phyloP scores from a whole-genome alignment of 2,888 invertebrate genomes.

The Troides aeacus region DNA sequence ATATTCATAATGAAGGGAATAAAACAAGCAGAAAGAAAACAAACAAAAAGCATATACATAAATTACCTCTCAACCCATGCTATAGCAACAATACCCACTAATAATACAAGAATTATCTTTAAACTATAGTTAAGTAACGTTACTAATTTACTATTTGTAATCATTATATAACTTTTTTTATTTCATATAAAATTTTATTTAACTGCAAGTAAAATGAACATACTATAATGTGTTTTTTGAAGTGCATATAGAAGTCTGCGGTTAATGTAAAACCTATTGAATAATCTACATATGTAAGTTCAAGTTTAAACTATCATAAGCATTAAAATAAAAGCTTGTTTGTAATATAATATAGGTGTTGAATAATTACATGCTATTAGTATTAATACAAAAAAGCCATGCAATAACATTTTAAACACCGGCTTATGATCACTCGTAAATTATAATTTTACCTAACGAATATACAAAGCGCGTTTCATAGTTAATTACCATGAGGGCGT shows the following conservation, averaged over 20 bases:
- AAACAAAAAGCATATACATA: slow-evolving; percentile 24
- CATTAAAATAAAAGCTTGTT: not conserved
- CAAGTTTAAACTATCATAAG: too few species aligned
- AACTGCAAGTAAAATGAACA: too few species aligned
- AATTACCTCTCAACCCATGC: not conserved
- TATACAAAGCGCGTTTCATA: not conserved
- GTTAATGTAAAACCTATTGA: too few species aligned
- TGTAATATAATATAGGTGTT: not conserved
- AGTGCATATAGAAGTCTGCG: not conserved
- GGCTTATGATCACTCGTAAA: slow-evolving; percentile 74
- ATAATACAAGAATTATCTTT: not conserved
- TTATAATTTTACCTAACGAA: not conserved
- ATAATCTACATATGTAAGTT: too few species aligned
- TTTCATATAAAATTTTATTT: too few species aligned
- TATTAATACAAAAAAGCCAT: slow-evolving; percentile 47
- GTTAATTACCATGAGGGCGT: slow-evolving; percentile 7
- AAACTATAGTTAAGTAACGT: not conserved
- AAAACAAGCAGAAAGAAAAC: slow-evolving; percentile 17
- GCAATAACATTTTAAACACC: slow-evolving; percentile 56
- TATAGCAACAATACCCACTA: not conserved
- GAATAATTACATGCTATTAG: slow-evolving; percentile 51
- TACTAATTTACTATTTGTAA: not conserved
- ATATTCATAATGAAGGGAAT: slow-evolving; percentile 1
- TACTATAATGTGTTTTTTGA: too few species aligned
- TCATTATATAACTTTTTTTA: not conserved